phyloP scores from a whole-genome alignment of 64 coral and sea anemone genomes.

The Stichodactyla helianthus region DNA sequence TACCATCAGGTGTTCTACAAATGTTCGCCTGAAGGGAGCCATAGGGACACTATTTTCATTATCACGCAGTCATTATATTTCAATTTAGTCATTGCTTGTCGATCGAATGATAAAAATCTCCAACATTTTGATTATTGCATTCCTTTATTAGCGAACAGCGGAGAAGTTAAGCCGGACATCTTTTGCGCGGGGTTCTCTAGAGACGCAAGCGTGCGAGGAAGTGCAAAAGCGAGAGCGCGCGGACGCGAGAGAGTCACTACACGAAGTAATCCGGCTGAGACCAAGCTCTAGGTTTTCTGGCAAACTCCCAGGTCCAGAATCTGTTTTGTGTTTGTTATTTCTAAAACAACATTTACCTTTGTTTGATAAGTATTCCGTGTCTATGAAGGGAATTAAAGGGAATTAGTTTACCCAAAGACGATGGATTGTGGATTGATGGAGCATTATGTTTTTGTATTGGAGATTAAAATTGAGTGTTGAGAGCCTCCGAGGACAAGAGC shows the following conservation, averaged over 20 bases:
- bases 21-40: not conserved
- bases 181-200: not conserved
- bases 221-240: not conserved
- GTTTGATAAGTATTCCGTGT: not conserved
- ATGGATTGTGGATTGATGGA: not conserved
- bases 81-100: not conserved
- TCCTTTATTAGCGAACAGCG: not conserved
- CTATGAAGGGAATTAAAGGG: not conserved
- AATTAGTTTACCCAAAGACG: not conserved
- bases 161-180: not conserved
- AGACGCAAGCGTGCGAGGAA: not conserved
- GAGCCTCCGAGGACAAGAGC: not conserved
- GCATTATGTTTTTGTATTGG: not conserved
- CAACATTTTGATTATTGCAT: not conserved
- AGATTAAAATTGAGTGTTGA: not conserved
- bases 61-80: not conserved
- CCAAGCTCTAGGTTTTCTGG: constrained; percentile 4
- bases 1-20: not conserved
- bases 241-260: not conserved
- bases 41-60: not conserved
- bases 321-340: not conserved
- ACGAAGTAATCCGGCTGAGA: too few species aligned
- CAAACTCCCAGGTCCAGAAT: not conserved
- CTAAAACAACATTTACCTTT: not conserved
- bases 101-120: not conserved